Evolutionary conservation across 1,140 invertebrate genomes (phyloP), one percentile per base, ranked within the genome.

Genomic region (Pogonus chalceus): DNA sequence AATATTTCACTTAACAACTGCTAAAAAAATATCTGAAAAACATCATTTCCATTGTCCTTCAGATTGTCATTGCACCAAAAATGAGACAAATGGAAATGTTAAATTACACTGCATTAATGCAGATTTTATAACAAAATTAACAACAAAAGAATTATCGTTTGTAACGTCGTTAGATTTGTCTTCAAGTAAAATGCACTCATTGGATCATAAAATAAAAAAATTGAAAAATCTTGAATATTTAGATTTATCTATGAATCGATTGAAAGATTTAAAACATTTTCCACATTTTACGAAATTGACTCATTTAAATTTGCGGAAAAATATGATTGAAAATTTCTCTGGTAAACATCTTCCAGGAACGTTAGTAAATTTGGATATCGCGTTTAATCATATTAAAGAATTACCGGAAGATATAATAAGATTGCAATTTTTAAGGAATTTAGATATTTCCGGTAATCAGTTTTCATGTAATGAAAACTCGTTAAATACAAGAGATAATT

Each of bases 401-500:
- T 68, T 81, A 53, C 79, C 80, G 7, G 60, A 72, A 56, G 75
- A 81, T 59, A 60, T 79, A 26, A 69, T 58, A 24, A 69, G 72
- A 61, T 68, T 82, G 58, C 59, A 58, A 2, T 66, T 73, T 56
- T 65, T 82, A 49, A 72, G 76, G 62, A 73, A 75, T 59, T 63
- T 82, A 56, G 71, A 78, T 59, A 61, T 82, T 51, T 66, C 72
- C 56, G 77, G 76, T 46, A 82, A 82, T 62, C 72, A 71, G 22
- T 66, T 82, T 22, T 71, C 79, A 57, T 82, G 80, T 66, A 74
- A 76, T 21, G 81, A 79, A 64, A 66, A 74, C 54, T 80, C 80
- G 54, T 65, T 81, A 48, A 66, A 74, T 53, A 70, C 72, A 57
- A 72, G 78, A 47, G 73, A 80, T 59, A 72, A 69, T 56, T 62